A percentile compares a stretch with the other conserved stretches of the same genome.
phyloP scores from a whole-genome alignment of 2,797 vertebrate genomes.

The Hydrolagus colliei region DNA sequence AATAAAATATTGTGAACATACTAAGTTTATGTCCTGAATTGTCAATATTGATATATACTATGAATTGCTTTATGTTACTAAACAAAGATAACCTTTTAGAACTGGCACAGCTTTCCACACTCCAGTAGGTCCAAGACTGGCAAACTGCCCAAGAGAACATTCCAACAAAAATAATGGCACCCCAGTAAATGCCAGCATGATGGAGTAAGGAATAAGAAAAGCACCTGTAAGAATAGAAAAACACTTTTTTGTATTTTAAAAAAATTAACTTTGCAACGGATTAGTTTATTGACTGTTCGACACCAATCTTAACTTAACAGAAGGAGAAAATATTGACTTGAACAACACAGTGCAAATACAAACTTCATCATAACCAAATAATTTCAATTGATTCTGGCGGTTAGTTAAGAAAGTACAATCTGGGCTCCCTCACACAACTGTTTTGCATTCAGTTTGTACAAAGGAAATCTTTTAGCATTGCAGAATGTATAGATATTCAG shows the following conservation, averaged over 20 bases:
- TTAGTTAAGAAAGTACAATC: neutral
- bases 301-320: neutral
- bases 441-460: neutral
- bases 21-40: neutral
- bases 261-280: neutral
- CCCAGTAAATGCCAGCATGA: conserved; percentile 62
- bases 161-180: conserved; percentile 67
- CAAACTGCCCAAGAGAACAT: conserved; percentile 67
- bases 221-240: conserved; percentile 50
- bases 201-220: conserved; percentile 61
- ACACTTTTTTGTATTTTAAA: neutral
- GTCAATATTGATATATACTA: neutral
- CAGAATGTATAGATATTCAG: neutral
- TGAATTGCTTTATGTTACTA: neutral
- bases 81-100: conserved; percentile 56
- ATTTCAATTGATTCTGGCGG: too few relatives aligned
- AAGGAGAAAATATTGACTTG: neutral
- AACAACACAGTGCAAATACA: neutral
- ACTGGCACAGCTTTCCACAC: conserved; percentile 60
- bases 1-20: neutral
- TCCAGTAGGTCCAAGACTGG: conserved; percentile 60
- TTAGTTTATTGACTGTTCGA: neutral
- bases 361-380: neutral
- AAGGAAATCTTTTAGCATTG: neutral
- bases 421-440: neutral